These are phyloP conservation scores for Achatina immaculata DNA, from an alignment of 1,140 invertebrate species.

Conservation along the genomic window DNA sequence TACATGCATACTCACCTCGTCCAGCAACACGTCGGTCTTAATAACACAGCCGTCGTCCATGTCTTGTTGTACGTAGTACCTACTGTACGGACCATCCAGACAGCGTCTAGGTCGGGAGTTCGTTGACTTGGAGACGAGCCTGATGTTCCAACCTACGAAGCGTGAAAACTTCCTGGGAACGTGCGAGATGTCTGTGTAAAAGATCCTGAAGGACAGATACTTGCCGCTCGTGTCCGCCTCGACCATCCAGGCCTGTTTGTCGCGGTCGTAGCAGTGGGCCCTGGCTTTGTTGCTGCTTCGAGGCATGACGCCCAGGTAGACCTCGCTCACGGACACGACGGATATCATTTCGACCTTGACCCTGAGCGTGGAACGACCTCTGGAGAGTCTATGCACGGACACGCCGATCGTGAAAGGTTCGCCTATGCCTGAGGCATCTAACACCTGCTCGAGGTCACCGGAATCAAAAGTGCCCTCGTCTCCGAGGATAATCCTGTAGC, in stretches of 20 bases:
- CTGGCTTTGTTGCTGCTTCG: conserved; percentile 46
- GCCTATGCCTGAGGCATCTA: conserved; percentile 75
- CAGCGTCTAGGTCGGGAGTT: conserved; percentile 73
- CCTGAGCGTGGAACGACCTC: conserved; percentile 73
- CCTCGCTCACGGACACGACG: conserved; percentile 82
- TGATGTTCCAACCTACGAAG: conserved; percentile 82
- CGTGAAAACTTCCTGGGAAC: conserved; percentile 84
- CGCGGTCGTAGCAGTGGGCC: conserved; percentile 85
- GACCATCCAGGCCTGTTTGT: conserved; percentile 87
- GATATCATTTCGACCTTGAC: conserved; percentile 83
- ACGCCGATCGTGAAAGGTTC: conserved; percentile 56
- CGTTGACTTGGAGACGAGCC: conserved; percentile 66
- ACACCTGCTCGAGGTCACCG: conserved; percentile 82
- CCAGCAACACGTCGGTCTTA: conserved; percentile 79
- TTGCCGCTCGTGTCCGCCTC: conserved; percentile 86
- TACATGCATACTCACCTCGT: conserved; percentile 81
- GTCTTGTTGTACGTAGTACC: conserved; percentile 88
- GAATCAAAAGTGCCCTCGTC: conserved; percentile 81
- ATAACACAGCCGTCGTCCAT: conserved; percentile 77
- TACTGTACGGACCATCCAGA: conserved; percentile 82
- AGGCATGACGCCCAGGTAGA: conserved; percentile 72
- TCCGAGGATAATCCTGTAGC: conserved; percentile 80
- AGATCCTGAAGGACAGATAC: conserved; percentile 78
- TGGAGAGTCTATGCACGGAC: conserved; percentile 49
- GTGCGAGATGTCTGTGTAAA: conserved; percentile 88